phyloP scores from a whole-genome alignment of 2,113 vertebrate genomes.

The Heterotilapia buettikoferi region DNA sequence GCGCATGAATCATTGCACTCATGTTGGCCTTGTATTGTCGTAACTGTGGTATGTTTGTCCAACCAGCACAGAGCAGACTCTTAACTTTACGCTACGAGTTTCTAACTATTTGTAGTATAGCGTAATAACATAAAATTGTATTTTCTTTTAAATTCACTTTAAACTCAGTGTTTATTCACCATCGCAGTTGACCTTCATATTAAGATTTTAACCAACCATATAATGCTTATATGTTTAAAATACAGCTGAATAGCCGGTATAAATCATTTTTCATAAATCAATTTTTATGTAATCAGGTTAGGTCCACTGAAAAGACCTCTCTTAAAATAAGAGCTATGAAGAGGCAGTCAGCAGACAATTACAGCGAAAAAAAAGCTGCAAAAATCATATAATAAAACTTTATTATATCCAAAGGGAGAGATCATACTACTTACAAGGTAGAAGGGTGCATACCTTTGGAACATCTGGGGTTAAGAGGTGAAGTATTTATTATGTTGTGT shows the following conservation, averaged over 20 bases:
- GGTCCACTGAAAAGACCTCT: neutral
- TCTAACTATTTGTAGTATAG: too few species aligned
- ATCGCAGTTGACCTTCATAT: slow-evolving; percentile 52
- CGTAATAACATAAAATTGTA: neutral
- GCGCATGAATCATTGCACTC: neutral
- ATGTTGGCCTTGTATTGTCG: slow-evolving; percentile 27
- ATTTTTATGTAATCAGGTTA: neutral
- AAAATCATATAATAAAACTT: neutral
- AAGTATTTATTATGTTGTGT: neutral
- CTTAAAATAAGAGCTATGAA: neutral
- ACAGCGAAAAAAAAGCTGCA: neutral
- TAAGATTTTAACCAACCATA: neutral
- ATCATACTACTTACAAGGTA: neutral
- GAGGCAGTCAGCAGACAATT: neutral
- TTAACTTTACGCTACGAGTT: neutral
- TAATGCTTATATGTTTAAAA: neutral
- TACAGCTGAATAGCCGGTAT: neutral
- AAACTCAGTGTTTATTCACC: neutral
- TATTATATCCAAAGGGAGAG: neutral
- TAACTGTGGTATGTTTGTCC: neutral
- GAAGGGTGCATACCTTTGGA: neutral
- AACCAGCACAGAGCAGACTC: neutral
- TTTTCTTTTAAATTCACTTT: neutral
- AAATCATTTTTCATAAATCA: neutral
- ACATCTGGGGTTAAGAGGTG: neutral